phyloP scores from a whole-genome alignment of 2,113 vertebrate genomes.

The Sinocyclocheilus anophthalmus region DNA sequence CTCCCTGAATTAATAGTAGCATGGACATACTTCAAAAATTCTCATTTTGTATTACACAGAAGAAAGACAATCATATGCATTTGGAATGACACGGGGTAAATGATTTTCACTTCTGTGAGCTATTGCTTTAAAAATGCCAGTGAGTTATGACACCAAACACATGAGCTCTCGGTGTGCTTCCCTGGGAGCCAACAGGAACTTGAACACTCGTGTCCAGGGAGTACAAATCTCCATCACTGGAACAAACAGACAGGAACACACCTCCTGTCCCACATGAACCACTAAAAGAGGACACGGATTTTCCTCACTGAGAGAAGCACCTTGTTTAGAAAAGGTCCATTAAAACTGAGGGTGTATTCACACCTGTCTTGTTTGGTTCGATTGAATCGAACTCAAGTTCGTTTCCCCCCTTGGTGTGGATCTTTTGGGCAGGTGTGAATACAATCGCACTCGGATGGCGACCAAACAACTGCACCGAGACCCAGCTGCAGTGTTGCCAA shows the following conservation, averaged over 20 bases:
- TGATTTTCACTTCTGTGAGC: background rate
- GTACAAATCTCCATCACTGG: slow-evolving; percentile 10
- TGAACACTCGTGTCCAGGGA: slow-evolving; percentile 15
- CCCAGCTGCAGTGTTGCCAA: too few species aligned
- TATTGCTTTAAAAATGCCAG: background rate
- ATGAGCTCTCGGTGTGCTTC: background rate
- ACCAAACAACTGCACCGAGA: too few species aligned
- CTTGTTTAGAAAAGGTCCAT: background rate
- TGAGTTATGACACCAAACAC: background rate
- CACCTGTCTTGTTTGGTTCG: too few species aligned
- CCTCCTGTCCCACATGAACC: background rate
- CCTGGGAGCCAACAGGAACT: slow-evolving; percentile 15
- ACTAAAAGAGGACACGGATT: background rate
- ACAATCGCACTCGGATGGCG: too few species aligned
- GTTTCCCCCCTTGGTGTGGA: too few species aligned
- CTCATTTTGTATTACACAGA: background rate
- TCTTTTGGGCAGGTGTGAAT: too few species aligned
- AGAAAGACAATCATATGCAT: too few species aligned
- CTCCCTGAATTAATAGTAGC: background rate
- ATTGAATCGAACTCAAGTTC: too few species aligned
- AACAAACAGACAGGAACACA: slow-evolving; percentile 26
- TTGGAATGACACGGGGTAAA: too few species aligned
- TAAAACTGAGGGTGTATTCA: too few species aligned
- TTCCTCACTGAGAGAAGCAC: background rate
- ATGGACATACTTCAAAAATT: background rate